Evolutionary conservation across 2,797 vertebrate genomes (phyloP).

Genomic region (Semaprochilodus insignis): DNA sequence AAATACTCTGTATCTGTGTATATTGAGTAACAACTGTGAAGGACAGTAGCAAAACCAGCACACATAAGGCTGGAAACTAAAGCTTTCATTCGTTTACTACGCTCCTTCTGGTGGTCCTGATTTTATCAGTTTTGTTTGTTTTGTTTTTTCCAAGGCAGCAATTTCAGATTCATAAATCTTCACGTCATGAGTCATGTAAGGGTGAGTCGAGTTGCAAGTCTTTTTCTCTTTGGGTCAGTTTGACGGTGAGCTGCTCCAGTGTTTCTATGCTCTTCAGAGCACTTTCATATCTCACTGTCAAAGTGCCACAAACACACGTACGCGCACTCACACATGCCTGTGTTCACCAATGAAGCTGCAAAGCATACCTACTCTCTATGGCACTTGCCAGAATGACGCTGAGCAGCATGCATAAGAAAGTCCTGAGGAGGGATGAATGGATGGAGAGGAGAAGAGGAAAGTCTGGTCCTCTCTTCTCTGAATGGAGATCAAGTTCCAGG

Average conservation of each 20-base stretch:
- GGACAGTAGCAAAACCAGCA: too few species aligned
- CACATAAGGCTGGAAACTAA: too few species aligned
- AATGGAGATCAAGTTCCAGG: background rate
- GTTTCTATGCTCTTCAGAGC: slow-evolving; percentile 64
- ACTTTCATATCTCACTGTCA: slow-evolving; percentile 66
- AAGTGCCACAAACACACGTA: slow-evolving; percentile 33
- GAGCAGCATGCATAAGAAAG: background rate
- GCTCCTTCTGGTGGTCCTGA: too few species aligned
- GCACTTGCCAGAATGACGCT: background rate
- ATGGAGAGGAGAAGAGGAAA: background rate
- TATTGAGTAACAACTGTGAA: too few species aligned
- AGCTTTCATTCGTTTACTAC: too few species aligned
- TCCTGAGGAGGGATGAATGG: background rate
- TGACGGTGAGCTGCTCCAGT: slow-evolving; percentile 26
- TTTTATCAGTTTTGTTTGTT: too few species aligned
- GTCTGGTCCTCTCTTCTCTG: background rate
- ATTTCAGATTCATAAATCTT: too few species aligned
- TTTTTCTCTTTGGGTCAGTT: slow-evolving; percentile 32
- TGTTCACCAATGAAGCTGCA: background rate
- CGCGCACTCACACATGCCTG: background rate
- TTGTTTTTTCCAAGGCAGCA: too few species aligned
- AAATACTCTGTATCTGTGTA: too few species aligned
- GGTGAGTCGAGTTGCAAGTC: too few species aligned
- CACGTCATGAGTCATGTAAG: too few species aligned
- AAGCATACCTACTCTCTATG: background rate